Conservation (phyloP, 1,140 invertebrate species). For the Cryptotermes secundus region DNA sequence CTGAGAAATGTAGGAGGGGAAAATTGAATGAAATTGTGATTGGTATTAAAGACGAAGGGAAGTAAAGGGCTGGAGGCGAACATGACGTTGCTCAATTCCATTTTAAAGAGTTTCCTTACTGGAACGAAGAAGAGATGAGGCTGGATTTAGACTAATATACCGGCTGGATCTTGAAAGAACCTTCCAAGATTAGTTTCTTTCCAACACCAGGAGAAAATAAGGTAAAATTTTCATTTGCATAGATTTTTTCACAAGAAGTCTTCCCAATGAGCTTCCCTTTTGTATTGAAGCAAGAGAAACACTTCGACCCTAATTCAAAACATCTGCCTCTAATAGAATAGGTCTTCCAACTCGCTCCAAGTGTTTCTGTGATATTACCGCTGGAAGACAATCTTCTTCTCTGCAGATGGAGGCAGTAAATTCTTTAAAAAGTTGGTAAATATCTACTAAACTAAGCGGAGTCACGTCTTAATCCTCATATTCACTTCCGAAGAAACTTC, state of each 20-base stretch:
- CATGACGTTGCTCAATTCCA: neutral
- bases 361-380: too few relatives aligned
- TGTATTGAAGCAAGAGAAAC: neutral
- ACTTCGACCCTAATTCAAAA: too few relatives aligned
- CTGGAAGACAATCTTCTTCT: too few relatives aligned
- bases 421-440: too few relatives aligned
- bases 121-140: neutral
- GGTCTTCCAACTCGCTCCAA: too few relatives aligned
- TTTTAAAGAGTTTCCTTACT: neutral
- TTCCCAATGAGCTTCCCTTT: too few relatives aligned
- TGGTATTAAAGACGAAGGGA: neutral
- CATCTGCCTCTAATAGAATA: too few relatives aligned
- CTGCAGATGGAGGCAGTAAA: too few relatives aligned
- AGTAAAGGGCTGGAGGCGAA: neutral
- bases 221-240: neutral
- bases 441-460: too few relatives aligned
- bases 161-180: neutral
- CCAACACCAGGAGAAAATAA: neutral
- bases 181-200: neutral
- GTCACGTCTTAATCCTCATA: too few relatives aligned
- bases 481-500: too few relatives aligned
- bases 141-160: neutral
- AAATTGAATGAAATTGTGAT: constrained; percentile 15
- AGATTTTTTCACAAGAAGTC: neutral
- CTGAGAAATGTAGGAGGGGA: neutral